Base-by-base conservation (phyloP, 2,888 invertebrate genomes). In the Rhingia campestris region DNA sequence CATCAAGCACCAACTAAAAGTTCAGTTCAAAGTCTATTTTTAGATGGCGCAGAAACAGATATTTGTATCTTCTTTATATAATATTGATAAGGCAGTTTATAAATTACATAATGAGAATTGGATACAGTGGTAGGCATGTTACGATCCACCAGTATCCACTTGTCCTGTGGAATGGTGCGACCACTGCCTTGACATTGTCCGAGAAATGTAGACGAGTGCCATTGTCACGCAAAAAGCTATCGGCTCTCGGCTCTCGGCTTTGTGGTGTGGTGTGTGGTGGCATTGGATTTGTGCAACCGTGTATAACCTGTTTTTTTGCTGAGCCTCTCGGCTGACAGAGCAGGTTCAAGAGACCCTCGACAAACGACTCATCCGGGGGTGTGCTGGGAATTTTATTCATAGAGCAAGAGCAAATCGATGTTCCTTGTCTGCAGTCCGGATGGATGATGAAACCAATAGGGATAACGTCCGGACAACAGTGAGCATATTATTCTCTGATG, bases 21-120 rank as follows among this genome's bases (percentile, higher is more conserved):
- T 63, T 41, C 72, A 61, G 54, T 66, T 43, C 59, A 61, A 64
- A 22, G 51, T 43, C 67, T 82, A 82, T 74, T 69, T 74, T 67
- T 77, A 82, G 72, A 37, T 14, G 14, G 6, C 35, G 30, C 63
- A 63, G 63, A 66, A 49, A 35, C 66, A 58, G 54, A 75, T 64
- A 81, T n/a, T 32, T 53, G 45, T 56, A 22, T 39, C 61, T 53
- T 58, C 70, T 73, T 79, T 74, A 84, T 84, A 79, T 84, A 79
- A 84, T 74, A 79, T 79, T 79, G 82, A 84, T 74, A 73, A 47
- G 74, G 22, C 41, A 43, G 69, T 69, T 74, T 74, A 73, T 79
- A 84, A 84, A 84, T 84, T 84, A 74, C 82, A 70, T 84, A 84
- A 84, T 56, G 43, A 74, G 64, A 79, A 64, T 74, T 79, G 73